Evolutionary conservation across 2,113 vertebrate species (phyloP), one percentile per base, ranked within the genome.

Genomic region (Podarcis raffonei): DNA sequence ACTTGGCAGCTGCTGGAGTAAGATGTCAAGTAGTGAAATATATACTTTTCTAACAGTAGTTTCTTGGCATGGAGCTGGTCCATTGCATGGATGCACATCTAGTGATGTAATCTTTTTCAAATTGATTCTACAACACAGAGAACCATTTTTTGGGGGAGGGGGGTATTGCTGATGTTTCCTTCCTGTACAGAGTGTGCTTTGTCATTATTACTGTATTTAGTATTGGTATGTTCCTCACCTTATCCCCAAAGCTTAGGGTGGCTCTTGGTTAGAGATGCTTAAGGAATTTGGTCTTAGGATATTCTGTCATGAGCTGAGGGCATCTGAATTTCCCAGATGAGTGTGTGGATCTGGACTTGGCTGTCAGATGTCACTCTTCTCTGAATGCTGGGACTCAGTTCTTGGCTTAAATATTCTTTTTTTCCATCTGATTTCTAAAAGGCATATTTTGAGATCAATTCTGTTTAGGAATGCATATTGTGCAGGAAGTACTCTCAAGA

Each of bases 21-120:
- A 93, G 89, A 88, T 96, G 90, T 95, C 92, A 95, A 95, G 95
- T 90, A 86, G 81, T 94, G 94, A 96, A 95, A 95, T 94, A 94
- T 93, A 95, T 94, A 92, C 88, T 86, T 91, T 94, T 96, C 87
- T 85, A 95, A 83, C 90, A 92, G 87, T 87, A 87, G 85, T 91
- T 93, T 90, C 87, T 90, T 91, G 91, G 91, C 87, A 89, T 68
- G 71, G 87, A 89, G 87, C 90, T 93, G 92, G 87, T 92, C 48
- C 82, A 94, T 90, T 93, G 91, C 92, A 91, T 85, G 62, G 86
- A 92, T 94, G 93, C 92, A 81, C 79, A 89, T 84, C 77, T 89
- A 95, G 87, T 89, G 88, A n/a, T 1, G 86, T 80, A 53, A 87
- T 90, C 86, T 15, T 48, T 62, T 42, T 85, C 75, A 37, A 18